Conservation (phyloP, 2,113 vertebrate genomes). For the Acanthisitta chloris region DNA sequence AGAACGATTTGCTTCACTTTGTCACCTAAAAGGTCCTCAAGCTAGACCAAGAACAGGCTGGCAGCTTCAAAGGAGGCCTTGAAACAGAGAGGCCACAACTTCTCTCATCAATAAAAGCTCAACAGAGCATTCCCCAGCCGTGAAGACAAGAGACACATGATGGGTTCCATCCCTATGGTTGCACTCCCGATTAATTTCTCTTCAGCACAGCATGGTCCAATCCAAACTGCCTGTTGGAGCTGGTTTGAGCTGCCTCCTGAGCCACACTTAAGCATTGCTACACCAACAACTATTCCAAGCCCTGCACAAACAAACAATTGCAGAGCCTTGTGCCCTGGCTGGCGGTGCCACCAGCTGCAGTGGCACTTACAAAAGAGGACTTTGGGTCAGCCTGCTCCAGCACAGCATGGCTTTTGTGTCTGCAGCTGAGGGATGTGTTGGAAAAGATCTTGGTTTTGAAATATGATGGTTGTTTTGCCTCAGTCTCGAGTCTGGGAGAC, state of each 20-base stretch:
- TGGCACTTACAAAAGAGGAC: neutral
- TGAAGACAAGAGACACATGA: neutral
- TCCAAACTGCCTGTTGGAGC: neutral
- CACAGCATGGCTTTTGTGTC: neutral
- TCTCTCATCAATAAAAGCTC: neutral
- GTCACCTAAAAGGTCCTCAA: neutral
- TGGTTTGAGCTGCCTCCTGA: neutral
- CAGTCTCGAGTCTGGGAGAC: neutral
- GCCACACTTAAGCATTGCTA: accelerated
- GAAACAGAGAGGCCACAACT: neutral
- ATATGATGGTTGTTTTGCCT: neutral
- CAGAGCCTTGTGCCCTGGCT: neutral
- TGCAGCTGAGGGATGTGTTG: neutral
- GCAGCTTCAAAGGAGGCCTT: neutral
- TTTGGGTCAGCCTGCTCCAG: neutral
- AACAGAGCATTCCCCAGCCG: neutral
- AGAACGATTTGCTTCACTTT: neutral
- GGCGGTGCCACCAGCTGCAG: neutral
- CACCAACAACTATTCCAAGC: neutral
- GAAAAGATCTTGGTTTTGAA: neutral
- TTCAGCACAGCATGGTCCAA: accelerated
- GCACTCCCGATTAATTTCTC: neutral
- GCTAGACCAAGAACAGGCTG: neutral
- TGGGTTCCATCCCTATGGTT: neutral
- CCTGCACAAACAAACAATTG: neutral